Evolutionary conservation across 2,888 invertebrate genomes (phyloP), one percentile per base, ranked within the genome.

Genomic region (Brachyptera putata): DNA sequence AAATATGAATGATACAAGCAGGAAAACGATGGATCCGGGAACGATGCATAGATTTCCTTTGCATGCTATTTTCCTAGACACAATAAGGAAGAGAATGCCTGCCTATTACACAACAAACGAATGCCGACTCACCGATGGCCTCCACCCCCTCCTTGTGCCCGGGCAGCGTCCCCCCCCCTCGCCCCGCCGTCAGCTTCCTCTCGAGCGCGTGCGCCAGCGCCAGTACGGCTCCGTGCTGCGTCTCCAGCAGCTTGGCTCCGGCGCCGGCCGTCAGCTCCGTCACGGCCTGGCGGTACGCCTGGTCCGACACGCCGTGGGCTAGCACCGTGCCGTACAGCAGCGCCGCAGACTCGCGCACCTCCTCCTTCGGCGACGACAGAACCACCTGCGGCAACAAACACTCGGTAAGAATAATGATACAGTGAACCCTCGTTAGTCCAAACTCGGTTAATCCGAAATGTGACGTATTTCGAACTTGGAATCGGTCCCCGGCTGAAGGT

Each of bases 181-280:
- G 78, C 57, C 77, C 73, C 57, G 78, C 69, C 37, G 77, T 77
- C 37, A 89, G 78, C 71, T 83, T 85, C 48, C 86, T 75, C 71
- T 89, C 88, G 61, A 89, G 80, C 64, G 85, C 78, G 72, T 85
- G 83, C 7, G 89, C 85, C 49, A 90, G 75, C 7, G 87, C 86
- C 50, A 88, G 71, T 59, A 91, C 71, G 61, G 87, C 85, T 0
- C 94, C 94, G 67, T 92, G 91, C 69, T 90, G 90, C 3, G 81
- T 75, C 72, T 91, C 90, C 61, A 90, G 72, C 61, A 30, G 48
- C 16, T 48, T 34, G n/a, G 30, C 13, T 9, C n/a, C 14, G 14
- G n/a, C 30, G 22, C 63, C 63, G 14, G 53, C 18, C 16, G 49
- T 13, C 21, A 77, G 77, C 46, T 83, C 82, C 57, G 80, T 78